These are phyloP conservation scores for Oreochromis grahami DNA, from an alignment of 2,797 vertebrate species.

Conservation along the genomic window DNA sequence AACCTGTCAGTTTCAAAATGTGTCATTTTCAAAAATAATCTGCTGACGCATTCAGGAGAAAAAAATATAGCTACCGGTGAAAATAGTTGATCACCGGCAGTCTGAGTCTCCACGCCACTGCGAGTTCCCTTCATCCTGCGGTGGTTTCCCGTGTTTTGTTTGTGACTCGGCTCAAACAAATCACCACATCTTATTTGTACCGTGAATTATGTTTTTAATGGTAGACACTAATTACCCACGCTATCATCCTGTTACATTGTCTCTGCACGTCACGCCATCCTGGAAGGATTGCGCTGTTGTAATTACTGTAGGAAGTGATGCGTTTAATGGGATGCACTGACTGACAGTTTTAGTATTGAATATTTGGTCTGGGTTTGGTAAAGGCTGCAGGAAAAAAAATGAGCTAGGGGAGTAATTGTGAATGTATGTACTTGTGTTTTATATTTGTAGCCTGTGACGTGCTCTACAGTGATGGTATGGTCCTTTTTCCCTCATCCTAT, in stretches of 20 bases:
- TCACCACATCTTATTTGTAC: slow-evolving; percentile 12
- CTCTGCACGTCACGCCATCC: slow-evolving; percentile 4
- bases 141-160: not conserved
- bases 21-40: not conserved
- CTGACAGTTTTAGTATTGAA: slow-evolving; percentile 11
- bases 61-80: not conserved
- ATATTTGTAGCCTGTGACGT: not conserved
- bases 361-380: not conserved
- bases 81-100: not conserved
- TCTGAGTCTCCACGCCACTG: not conserved
- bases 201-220: slow-evolving; percentile 26
- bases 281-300: slow-evolving; percentile 6
- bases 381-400: not conserved
- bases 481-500: not conserved
- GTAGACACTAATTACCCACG: slow-evolving; percentile 34
- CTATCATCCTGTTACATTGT: slow-evolving; percentile 1
- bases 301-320: slow-evolving; percentile 32
- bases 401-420: not conserved
- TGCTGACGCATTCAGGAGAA: not conserved
- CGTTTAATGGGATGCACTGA: slow-evolving; percentile 10
- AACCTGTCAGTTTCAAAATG: not conserved
- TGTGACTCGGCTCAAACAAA: not conserved
- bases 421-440: not conserved
- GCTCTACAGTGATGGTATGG: not conserved
- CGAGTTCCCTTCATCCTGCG: not conserved